Evolutionary conservation across 1,140 invertebrate genomes (phyloP).

Genomic region (Ceratitis capitata): DNA sequence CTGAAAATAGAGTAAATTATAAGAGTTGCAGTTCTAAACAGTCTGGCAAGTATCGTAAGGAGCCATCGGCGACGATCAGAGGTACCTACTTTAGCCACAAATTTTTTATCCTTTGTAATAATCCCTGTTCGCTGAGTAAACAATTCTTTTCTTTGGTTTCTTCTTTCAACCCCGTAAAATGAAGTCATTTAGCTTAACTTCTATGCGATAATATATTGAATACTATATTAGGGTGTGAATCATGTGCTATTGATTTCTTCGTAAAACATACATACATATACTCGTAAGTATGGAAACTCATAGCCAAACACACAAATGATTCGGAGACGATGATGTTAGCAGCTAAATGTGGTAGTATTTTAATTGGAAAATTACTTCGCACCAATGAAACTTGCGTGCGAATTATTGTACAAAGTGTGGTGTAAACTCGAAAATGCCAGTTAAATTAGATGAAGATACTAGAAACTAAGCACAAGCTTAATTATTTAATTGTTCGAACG

Average conservation of each 20-base stretch:
- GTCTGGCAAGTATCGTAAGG: too few relatives aligned
- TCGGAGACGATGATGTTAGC: not conserved
- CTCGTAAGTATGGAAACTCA: too few relatives aligned
- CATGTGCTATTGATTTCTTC: not conserved
- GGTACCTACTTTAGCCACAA: too few relatives aligned
- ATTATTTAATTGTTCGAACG: constrained; percentile 12
- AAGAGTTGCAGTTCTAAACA: too few relatives aligned
- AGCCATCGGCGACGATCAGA: too few relatives aligned
- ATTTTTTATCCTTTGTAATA: too few relatives aligned
- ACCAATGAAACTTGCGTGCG: not conserved
- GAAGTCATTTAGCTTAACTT: too few relatives aligned
- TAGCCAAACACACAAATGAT: not conserved
- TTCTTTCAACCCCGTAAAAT: too few relatives aligned
- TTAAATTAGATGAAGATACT: constrained; percentile 25
- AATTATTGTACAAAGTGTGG: not conserved
- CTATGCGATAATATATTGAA: too few relatives aligned
- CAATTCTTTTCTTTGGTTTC: too few relatives aligned
- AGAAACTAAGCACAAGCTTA: not conserved
- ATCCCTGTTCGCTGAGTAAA: too few relatives aligned
- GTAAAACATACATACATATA: not conserved
- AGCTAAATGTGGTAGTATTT: not conserved
- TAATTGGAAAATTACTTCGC: constrained; percentile 27
- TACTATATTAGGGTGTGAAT: not conserved
- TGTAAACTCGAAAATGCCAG: not conserved
- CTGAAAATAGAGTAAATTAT: too few relatives aligned